Evolutionary conservation across 2,797 vertebrate species (phyloP), one percentile per base, ranked within the genome.

Genomic region (Lacerta viridis): DNA sequence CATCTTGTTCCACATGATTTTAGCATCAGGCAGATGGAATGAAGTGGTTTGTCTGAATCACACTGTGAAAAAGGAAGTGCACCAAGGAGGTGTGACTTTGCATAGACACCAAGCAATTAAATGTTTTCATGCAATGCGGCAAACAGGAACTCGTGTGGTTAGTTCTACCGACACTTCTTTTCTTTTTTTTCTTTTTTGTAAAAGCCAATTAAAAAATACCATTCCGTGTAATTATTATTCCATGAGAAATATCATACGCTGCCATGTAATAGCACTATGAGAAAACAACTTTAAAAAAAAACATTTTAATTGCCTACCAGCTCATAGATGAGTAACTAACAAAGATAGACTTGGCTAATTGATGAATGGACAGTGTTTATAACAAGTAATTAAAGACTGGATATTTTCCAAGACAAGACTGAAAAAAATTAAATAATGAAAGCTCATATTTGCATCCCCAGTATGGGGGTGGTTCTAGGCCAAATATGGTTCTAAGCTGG

Each of bases 71-170:
- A 85, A 76, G 83, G 88, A 85, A 88, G 29, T 85, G 59, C 46
- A 84, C 39, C 78, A 61, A 68, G 46, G 72, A 90, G 46, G 18
- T 88, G 50, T 85, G 83, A 76, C 46, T 84, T 83, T 46, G 46
- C 77, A 80, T 85, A 76, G 83, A 81, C 18, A 68, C 46, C 71
- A 88, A 46, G 46, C 71, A 88, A 71, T 90, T 77, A 82, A 84
- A 75, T 85, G 46, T 82, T 88, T 29, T 85, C 39, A 77, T 59
- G n/a, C 61, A 61, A 36, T 11, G 11, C 23, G 11, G 20, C 77
- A 82, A 77, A 85, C 86, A 88, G 33, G 92, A 89, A 86, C 89
- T 91, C 11, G 36, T 92, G 88, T 77, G 71, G 71, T 82, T 90
- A 46, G 77, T 88, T 33, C 17, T 46, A 79, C 87, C 91, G 27